phyloP scores from a whole-genome alignment of 2,113 vertebrate genomes.

The Neogale vison region DNA sequence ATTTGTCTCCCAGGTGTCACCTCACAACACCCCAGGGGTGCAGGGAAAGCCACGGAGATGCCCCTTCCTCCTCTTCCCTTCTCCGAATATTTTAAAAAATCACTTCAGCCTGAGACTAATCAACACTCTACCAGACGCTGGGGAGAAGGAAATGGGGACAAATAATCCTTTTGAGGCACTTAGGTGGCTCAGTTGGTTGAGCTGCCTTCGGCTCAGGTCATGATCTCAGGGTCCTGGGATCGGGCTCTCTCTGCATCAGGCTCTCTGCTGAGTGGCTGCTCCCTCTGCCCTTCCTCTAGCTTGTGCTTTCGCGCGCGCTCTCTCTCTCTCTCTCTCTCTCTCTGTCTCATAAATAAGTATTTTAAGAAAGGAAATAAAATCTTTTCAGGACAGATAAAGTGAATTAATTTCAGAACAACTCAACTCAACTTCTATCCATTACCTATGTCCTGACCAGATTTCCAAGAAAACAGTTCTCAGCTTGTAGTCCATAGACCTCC shows the following conservation, averaged over 20 bases:
- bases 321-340: too few relatives aligned
- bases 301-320: too few relatives aligned
- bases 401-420: background rate
- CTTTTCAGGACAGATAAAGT: background rate
- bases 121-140: background rate
- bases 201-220: too few relatives aligned
- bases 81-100: conserved; percentile 8
- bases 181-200: too few relatives aligned
- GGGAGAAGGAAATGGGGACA: background rate
- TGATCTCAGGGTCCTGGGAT: too few relatives aligned
- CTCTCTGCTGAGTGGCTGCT: too few relatives aligned
- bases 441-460: background rate
- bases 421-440: background rate
- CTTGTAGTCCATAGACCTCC: background rate
- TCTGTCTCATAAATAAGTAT: too few relatives aligned
- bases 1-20: background rate
- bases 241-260: too few relatives aligned
- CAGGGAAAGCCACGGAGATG: background rate
- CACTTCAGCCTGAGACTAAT: conserved; percentile 21
- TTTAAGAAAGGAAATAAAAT: background rate
- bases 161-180: background rate
- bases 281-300: too few relatives aligned
- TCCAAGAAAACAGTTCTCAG: background rate
- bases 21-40: background rate
- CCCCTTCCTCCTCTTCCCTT: background rate